These are phyloP conservation scores for Neopipo cinnamomea DNA, from an alignment of 2,113 vertebrate species.

Conservation along the genomic window DNA sequence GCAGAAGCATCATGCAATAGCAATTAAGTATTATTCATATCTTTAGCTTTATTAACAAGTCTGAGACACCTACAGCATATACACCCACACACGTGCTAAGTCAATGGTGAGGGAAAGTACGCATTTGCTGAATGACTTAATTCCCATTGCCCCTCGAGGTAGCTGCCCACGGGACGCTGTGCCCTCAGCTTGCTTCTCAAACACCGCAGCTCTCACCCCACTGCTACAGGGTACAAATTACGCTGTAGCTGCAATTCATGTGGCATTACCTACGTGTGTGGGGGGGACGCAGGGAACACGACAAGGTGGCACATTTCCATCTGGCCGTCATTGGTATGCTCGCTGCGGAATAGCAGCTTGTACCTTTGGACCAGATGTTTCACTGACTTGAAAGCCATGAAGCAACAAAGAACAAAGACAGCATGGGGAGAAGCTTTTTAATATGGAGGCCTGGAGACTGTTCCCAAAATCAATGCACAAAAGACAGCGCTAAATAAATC, in stretches of 20 bases:
- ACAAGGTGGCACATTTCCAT: slow-evolving; percentile 24
- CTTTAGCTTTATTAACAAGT: slow-evolving; percentile 35
- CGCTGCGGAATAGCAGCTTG: background rate
- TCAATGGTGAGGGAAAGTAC: background rate
- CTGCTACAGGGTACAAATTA: background rate
- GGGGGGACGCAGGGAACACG: background rate
- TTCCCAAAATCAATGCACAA: background rate
- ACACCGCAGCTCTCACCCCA: background rate
- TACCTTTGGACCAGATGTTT: background rate
- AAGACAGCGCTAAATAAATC: background rate
- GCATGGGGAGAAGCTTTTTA: background rate
- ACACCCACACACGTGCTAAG: slow-evolving; percentile 38
- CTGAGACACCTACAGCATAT: slow-evolving; percentile 33
- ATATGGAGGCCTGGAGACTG: background rate
- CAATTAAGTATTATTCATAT: slow-evolving; percentile 44
- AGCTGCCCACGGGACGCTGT: background rate
- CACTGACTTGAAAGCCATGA: background rate
- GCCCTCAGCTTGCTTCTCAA: background rate
- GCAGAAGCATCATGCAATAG: slow-evolving; percentile 5
- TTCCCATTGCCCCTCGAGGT: background rate
- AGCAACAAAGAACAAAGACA: background rate
- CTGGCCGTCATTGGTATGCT: background rate
- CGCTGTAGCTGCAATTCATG: background rate
- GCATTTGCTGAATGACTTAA: background rate
- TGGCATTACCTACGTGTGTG: slow-evolving; percentile 18